Evolutionary conservation across 2,888 invertebrate species (phyloP).

Genomic region (Oscheius sp.): DNA sequence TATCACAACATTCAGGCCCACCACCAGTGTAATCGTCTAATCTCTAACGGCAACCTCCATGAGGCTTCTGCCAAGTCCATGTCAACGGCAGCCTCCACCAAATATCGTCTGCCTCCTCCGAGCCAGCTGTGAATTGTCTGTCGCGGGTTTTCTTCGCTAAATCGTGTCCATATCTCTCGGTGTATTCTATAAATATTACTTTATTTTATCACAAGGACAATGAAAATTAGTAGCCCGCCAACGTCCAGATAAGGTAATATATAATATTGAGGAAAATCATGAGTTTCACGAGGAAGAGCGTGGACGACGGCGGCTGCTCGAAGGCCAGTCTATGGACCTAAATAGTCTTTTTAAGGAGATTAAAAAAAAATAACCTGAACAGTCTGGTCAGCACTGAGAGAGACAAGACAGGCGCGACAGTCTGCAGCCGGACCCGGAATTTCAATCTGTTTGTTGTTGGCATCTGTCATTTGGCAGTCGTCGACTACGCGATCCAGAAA

Average conservation of each 20-base stretch:
- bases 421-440: constrained; percentile 61
- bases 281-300: constrained; percentile 47
- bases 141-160: neutral
- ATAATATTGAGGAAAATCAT: constrained; percentile 44
- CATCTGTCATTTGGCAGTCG: constrained; percentile 36
- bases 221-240: constrained; percentile 18
- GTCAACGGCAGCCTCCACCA: neutral
- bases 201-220: neutral
- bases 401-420: constrained; percentile 58
- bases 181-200: neutral
- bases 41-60: constrained; percentile 3
- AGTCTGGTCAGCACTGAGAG: constrained; percentile 70
- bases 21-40: constrained; percentile 15
- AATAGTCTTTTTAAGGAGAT: neutral
- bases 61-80: constrained; percentile 3
- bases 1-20: neutral
- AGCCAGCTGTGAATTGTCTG: constrained; percentile 20
- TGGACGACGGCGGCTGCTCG: constrained; percentile 40
- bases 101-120: constrained; percentile 22
- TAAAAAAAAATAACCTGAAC: constrained; percentile 53
- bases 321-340: constrained; percentile 53
- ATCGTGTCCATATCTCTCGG: neutral
- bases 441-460: neutral
- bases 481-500: constrained; percentile 79
- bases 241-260: constrained; percentile 39